Percentiles rank a stretch among this genome's conserved stretches.
Conservation (phyloP, 2,888 invertebrate species). For the Apotomis turbidana region DNA sequence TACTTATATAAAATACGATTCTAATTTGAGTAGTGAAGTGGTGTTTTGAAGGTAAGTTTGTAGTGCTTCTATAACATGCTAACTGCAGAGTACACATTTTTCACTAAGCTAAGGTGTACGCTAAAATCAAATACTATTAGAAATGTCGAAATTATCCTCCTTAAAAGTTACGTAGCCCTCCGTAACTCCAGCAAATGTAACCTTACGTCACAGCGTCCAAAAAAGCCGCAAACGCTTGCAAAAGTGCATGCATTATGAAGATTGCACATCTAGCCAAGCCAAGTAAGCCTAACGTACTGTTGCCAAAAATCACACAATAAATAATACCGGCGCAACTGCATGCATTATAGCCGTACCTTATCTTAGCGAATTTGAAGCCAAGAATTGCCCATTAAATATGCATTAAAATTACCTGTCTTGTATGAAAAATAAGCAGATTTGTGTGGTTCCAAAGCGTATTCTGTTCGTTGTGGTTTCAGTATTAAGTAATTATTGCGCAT, state of each 20-base stretch:
- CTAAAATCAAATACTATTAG: no score
- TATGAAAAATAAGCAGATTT: constrained; percentile 71
- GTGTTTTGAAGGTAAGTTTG: constrained; percentile 3
- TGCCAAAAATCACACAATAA: constrained; percentile 84
- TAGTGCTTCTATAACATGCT: not conserved
- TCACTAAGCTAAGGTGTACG: no score
- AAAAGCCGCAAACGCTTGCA: constrained; percentile 66
- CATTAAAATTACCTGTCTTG: constrained; percentile 83
- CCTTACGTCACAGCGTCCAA: constrained; percentile 57
- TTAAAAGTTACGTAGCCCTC: not conserved
- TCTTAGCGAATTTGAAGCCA: constrained; percentile 83
- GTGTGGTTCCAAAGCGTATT: constrained; percentile 56
- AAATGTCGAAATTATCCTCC: not conserved
- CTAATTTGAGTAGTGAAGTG: not conserved
- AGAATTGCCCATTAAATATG: constrained; percentile 83
- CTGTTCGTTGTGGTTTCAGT: constrained; percentile 49
- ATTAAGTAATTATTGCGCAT: constrained; percentile 53
- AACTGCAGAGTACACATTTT: no score
- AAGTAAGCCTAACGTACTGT: constrained; percentile 74
- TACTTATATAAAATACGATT: constrained; percentile 18
- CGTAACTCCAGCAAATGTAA: constrained; percentile 42
- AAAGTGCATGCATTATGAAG: constrained; percentile 83
- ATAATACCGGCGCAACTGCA: constrained; percentile 80
- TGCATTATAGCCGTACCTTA: constrained; percentile 82
- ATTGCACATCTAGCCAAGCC: constrained; percentile 81